Evolutionary conservation across 1,140 invertebrate genomes (phyloP).

Genomic region (Leptestheria dahalacensis): DNA sequence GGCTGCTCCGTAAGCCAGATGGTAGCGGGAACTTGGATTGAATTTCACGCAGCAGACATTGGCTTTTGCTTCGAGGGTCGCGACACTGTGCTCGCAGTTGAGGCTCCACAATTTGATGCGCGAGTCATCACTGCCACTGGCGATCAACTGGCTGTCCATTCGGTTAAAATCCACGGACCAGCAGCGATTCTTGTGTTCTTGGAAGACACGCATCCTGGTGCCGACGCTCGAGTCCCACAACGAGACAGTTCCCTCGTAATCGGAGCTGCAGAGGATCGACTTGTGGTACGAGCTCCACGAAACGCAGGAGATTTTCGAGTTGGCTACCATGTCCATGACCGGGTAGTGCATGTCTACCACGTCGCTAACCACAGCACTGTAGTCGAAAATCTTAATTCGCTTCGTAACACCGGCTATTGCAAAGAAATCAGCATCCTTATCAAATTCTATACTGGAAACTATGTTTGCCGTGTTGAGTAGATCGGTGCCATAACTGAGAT

Average conservation of each 20-base stretch:
- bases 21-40: constrained; percentile 68
- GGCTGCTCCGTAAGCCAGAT: constrained; percentile 85
- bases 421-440: constrained; percentile 91
- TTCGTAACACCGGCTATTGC: constrained; percentile 93
- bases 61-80: constrained; percentile 73
- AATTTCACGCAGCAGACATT: constrained; percentile 96
- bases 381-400: constrained; percentile 88
- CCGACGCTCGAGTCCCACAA: constrained; percentile 69
- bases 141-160: constrained; percentile 76
- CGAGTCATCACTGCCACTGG: constrained; percentile 87
- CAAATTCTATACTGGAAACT: constrained; percentile 93
- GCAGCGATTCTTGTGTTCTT: constrained; percentile 90
- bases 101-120: constrained; percentile 88
- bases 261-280: constrained; percentile 72
- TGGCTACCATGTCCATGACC: constrained; percentile 79
- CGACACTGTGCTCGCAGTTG: constrained; percentile 71
- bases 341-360: constrained; percentile 83
- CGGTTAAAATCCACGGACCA: constrained; percentile 95
- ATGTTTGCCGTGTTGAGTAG: constrained; percentile 79
- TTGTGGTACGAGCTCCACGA: constrained; percentile 91
- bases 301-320: constrained; percentile 87
- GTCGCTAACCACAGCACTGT: constrained; percentile 66
- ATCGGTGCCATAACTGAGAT: constrained; percentile 80
- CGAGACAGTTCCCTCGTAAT: constrained; percentile 87
- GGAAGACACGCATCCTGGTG: constrained; percentile 49